phyloP scores from a whole-genome alignment of 2,888 invertebrate species.

The Zhuqinia jingwanae region DNA sequence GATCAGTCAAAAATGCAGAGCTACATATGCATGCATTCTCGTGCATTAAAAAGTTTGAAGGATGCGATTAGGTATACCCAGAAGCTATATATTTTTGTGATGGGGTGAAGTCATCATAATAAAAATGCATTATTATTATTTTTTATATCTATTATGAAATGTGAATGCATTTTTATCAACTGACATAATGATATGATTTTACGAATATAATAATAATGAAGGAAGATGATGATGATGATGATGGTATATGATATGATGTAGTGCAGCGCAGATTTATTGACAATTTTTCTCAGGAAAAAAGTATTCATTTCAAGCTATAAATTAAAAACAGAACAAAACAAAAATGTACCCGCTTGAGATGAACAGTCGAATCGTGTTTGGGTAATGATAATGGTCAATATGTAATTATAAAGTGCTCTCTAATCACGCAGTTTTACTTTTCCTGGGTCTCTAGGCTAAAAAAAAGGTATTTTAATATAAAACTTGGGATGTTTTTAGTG shows the following conservation, averaged over 20 bases:
- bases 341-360: not conserved
- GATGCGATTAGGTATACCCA: not conserved
- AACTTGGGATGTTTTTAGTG: not conserved
- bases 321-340: not conserved
- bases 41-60: too few relatives aligned
- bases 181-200: not conserved
- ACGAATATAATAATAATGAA: too few relatives aligned
- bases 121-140: not conserved
- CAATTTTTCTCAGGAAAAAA: not conserved
- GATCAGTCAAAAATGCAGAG: too few relatives aligned
- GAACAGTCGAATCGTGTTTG: not conserved
- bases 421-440: not conserved
- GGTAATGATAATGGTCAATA: not conserved
- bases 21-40: conserved; percentile 1
- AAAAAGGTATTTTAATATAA: not conserved
- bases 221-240: too few relatives aligned
- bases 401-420: too few relatives aligned
- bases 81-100: conserved; percentile 7
- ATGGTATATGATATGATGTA: too few relatives aligned
- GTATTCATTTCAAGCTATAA: not conserved
- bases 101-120: not conserved
- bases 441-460: not conserved
- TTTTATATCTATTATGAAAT: too few relatives aligned
- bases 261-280: not conserved
- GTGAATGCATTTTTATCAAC: too few relatives aligned